These are phyloP conservation scores for Ptilonorhynchus violaceus DNA, from an alignment of 2,113 vertebrate genomes.

Conservation along the genomic window DNA sequence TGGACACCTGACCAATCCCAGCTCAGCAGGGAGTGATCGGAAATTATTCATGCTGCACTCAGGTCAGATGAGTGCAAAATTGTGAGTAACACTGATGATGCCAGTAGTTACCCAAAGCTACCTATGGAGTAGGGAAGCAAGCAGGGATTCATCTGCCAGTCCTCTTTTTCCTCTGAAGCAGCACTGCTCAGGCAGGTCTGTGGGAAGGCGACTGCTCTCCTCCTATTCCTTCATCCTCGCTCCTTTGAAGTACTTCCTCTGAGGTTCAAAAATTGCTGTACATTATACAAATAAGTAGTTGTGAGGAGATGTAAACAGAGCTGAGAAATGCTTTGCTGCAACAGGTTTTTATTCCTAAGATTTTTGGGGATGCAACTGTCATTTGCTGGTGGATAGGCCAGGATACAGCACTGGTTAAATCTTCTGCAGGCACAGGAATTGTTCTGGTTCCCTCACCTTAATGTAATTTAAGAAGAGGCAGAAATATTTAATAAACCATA, in stretches of 20 bases:
- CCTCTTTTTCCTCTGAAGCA: neutral
- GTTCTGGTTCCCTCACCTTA: neutral
- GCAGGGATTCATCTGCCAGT: neutral
- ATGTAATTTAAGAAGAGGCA: neutral
- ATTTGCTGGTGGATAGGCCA: neutral
- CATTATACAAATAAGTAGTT: neutral
- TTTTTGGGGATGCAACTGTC: neutral
- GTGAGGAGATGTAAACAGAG: neutral
- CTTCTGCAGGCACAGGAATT: neutral
- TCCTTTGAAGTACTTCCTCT: neutral
- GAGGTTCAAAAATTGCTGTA: neutral
- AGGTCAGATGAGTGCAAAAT: neutral
- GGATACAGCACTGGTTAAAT: neutral
- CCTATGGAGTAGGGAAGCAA: neutral
- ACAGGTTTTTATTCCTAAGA: neutral
- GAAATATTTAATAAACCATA: neutral
- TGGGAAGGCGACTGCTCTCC: neutral
- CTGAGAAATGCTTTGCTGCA: neutral
- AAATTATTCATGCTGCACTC: neutral
- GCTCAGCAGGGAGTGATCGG: neutral
- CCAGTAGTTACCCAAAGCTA: neutral
- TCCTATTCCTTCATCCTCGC: neutral
- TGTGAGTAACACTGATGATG: neutral
- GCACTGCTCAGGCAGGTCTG: neutral
- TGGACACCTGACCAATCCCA: neutral